A percentile compares a stretch with the other conserved stretches of the same genome.
Evolutionary conservation across 2,797 vertebrate genomes (phyloP).

Genomic region (Echeneis naucrates): DNA sequence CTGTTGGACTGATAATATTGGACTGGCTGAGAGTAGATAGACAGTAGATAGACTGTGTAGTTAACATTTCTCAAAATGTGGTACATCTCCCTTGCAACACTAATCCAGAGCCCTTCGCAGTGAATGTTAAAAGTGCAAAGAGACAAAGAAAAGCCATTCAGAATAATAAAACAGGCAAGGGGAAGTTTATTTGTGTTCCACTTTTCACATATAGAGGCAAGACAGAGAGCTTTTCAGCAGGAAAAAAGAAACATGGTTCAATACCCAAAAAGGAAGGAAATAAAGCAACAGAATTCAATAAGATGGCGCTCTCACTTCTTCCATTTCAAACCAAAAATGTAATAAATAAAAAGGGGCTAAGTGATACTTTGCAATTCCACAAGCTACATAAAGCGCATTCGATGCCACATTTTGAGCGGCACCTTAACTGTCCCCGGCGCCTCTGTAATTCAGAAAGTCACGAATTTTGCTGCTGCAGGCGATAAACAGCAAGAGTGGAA

Average conservation of each 20-base stretch:
- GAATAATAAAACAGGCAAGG: not conserved
- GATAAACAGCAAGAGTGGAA: slow-evolving; percentile 22
- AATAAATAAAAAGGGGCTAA: not conserved
- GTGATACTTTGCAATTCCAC: not conserved
- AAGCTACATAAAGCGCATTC: not conserved
- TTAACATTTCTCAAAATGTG: not conserved
- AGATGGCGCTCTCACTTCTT: not conserved
- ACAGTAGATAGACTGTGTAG: not conserved
- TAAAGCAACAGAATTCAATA: not conserved
- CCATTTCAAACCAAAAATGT: not conserved
- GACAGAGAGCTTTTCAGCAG: fast-evolving
- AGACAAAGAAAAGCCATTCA: not conserved
- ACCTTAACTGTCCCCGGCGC: slow-evolving; percentile 1
- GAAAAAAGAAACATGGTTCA: not conserved
- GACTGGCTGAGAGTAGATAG: not conserved
- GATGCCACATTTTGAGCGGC: not conserved
- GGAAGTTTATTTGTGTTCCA: not conserved
- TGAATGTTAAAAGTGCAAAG: not conserved
- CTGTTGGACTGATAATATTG: not conserved
- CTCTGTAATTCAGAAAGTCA: not conserved
- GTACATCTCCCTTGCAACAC: not conserved
- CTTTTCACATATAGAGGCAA: not conserved
- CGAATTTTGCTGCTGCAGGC: slow-evolving; percentile 19
- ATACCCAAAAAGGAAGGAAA: not conserved
- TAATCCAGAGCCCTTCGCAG: not conserved